phyloP scores from a whole-genome alignment of 2,888 invertebrate species.

The Drosophila anceps region DNA sequence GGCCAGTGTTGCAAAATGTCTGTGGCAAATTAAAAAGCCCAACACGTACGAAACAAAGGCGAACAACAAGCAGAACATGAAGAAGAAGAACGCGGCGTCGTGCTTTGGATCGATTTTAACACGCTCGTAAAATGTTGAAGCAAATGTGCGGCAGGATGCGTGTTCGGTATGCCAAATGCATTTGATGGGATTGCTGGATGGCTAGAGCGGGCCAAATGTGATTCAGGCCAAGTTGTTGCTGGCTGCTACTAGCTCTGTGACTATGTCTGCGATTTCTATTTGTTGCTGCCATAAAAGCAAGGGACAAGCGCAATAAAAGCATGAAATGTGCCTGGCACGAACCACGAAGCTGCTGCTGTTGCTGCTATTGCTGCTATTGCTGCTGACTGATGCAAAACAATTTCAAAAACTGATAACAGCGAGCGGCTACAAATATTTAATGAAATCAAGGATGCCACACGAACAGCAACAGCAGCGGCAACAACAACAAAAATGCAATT shows the following conservation, averaged over 20 bases:
- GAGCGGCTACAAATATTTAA: conserved; percentile 74
- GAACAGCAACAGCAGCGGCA: conserved; percentile 44
- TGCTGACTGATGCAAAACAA: conserved; percentile 55
- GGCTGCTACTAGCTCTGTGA: conserved; percentile 12
- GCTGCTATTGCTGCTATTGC: conserved; percentile 4
- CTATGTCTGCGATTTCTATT: conserved; percentile 33
- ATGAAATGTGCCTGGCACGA: conserved; percentile 46
- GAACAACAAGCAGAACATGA: conserved; percentile 10
- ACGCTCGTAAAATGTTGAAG: conserved; percentile 67
- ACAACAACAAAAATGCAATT: conserved; percentile 72
- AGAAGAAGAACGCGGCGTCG: conserved; percentile 17
- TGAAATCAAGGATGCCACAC: conserved; percentile 68
- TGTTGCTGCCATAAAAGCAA: conserved; percentile 54
- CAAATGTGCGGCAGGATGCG: conserved; percentile 48
- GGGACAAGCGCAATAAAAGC: conserved; percentile 60
- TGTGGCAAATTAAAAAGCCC: conserved; percentile 66
- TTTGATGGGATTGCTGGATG: conserved; percentile 20
- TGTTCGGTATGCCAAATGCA: conserved; percentile 68
- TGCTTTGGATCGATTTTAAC: conserved; percentile 32
- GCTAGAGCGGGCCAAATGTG: conserved; percentile 19
- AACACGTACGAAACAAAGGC: conserved; percentile 61
- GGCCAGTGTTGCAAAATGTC: conserved; percentile 37
- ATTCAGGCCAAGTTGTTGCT: conserved; percentile 22
- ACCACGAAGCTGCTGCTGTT: conserved; percentile 6
- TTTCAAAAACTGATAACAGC: conserved; percentile 58